A percentile compares a stretch with the other conserved stretches of the same genome.
phyloP scores from a whole-genome alignment of 1,140 invertebrate species.

The Venturia canescens region DNA sequence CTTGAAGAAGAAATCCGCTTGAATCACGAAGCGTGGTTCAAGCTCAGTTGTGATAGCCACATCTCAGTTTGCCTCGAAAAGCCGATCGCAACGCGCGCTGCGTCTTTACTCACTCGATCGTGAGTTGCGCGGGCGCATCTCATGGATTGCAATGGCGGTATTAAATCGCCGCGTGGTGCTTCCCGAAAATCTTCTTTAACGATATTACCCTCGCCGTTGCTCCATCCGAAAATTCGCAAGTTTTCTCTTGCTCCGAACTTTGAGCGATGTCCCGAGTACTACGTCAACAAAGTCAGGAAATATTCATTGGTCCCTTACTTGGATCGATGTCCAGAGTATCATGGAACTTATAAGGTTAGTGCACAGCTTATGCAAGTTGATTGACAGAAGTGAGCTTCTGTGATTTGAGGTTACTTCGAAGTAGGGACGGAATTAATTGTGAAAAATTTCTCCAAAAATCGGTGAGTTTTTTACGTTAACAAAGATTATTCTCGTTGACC shows the following conservation, averaged over 20 bases:
- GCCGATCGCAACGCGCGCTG: conserved; percentile 30
- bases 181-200: conserved; percentile 14
- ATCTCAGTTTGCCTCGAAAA: conserved; percentile 32
- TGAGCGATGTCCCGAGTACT: conserved; percentile 39
- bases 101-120: background rate
- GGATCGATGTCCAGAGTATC: conserved; percentile 64
- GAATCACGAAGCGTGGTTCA: conserved; percentile 7
- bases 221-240: conserved; percentile 47
- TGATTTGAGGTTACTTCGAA: too few species aligned
- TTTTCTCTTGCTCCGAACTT: conserved; percentile 47
- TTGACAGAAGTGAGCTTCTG: background rate
- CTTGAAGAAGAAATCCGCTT: conserved; percentile 16
- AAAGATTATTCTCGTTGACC: too few species aligned
- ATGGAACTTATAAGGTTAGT: conserved; percentile 64
- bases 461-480: too few species aligned
- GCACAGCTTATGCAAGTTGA: background rate
- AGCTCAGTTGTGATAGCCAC: background rate
- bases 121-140: background rate
- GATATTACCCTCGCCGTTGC: conserved; percentile 30
- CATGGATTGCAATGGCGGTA: conserved; percentile 1
- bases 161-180: background rate
- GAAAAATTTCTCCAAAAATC: too few species aligned
- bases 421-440: too few species aligned
- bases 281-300: conserved; percentile 57
- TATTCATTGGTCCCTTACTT: conserved; percentile 65